Evolutionary conservation across 2,113 vertebrate species (phyloP).

Genomic region (Hyaena hyaena): DNA sequence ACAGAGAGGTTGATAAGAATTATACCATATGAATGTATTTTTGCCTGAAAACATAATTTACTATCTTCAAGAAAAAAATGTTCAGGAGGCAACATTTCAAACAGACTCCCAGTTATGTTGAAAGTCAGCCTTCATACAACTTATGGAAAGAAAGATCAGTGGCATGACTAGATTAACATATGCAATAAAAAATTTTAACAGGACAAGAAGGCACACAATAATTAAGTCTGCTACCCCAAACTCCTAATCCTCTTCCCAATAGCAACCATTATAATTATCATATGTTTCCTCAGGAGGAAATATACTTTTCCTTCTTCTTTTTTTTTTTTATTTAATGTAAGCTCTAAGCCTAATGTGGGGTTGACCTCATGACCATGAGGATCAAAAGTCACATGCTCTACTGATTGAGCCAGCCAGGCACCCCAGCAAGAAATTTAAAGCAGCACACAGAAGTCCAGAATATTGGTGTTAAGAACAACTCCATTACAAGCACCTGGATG

Average conservation of each 20-base stretch:
- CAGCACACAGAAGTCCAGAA: neutral
- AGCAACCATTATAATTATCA: neutral
- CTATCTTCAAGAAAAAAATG: neutral
- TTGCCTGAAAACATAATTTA: neutral
- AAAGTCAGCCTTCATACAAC: neutral
- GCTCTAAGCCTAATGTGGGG: neutral
- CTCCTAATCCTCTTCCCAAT: neutral
- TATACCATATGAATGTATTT: neutral
- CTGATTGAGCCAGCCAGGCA: neutral
- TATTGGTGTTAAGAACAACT: neutral
- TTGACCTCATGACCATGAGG: neutral
- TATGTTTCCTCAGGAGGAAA: neutral
- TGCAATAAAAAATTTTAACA: conserved; percentile 29
- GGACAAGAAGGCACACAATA: neutral
- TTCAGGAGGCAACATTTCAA: neutral
- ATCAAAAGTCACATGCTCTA: neutral
- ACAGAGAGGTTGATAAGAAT: neutral
- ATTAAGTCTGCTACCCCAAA: neutral
- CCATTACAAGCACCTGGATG: neutral
- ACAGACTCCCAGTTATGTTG: neutral
- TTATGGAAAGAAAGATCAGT: neutral
- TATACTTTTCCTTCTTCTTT: neutral
- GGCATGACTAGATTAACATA: neutral
- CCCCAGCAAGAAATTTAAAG: neutral
- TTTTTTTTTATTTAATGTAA: neutral